Conservation (phyloP, 2,797 vertebrate genomes). For the Coracias cyanogaster region DNA sequence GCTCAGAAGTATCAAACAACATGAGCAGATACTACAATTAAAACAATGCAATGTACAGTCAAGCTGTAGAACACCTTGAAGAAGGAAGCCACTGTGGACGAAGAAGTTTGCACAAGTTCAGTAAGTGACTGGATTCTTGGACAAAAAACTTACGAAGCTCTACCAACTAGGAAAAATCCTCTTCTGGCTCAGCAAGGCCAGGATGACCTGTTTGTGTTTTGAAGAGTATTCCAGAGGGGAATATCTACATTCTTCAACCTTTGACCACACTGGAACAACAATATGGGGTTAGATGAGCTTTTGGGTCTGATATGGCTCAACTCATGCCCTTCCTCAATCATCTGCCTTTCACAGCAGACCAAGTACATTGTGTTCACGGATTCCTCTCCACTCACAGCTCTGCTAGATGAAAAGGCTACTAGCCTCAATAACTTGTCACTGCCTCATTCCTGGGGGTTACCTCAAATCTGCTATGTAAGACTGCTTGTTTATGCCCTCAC, state of each 20-base stretch:
- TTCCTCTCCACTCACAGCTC: neutral
- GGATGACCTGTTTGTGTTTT: neutral
- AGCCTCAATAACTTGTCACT: neutral
- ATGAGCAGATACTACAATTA: neutral
- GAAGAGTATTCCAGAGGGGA: neutral
- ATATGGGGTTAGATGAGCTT: neutral
- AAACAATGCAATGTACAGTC: neutral
- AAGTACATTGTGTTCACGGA: neutral
- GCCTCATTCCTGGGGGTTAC: neutral
- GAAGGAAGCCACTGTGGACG: neutral
- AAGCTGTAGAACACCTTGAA: neutral
- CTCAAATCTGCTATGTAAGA: neutral
- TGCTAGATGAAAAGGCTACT: neutral
- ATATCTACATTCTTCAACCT: neutral
- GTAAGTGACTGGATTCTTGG: neutral
- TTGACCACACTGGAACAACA: neutral
- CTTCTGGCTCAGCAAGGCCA: neutral
- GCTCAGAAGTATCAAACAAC: neutral
- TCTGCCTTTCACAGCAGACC: neutral
- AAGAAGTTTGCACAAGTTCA: neutral
- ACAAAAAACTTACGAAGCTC: neutral
- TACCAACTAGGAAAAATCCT: neutral
- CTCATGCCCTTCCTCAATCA: neutral
- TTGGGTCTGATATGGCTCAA: neutral
- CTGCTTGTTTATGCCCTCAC: neutral